Conservation (phyloP, 2,113 vertebrate species). For the Ia io region DNA sequence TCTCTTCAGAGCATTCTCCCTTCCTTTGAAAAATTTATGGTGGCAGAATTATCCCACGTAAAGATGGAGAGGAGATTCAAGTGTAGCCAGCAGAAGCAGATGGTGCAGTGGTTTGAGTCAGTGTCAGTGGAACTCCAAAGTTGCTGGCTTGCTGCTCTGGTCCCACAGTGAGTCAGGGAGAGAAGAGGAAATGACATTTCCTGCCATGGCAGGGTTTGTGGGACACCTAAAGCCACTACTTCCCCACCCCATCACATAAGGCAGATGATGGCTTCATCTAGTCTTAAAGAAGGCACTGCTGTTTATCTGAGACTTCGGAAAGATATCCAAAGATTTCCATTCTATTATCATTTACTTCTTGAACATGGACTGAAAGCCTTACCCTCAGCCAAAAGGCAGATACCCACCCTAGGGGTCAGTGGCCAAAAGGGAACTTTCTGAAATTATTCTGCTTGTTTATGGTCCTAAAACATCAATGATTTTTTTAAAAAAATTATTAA, state of each 20-base stretch:
- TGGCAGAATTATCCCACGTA: background rate
- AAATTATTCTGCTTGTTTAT: background rate
- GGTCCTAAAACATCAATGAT: background rate
- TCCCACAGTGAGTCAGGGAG: accelerated
- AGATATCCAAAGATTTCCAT: background rate
- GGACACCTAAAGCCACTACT: background rate
- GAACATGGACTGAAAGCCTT: background rate
- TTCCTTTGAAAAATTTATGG: background rate
- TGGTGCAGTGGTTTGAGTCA: background rate
- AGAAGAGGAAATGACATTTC: background rate
- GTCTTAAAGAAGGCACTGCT: background rate
- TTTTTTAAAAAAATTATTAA: background rate
- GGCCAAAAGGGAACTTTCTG: background rate
- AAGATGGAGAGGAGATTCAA: background rate
- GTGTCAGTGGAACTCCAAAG: background rate
- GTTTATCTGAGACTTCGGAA: background rate
- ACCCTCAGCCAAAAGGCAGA: background rate
- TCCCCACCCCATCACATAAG: too few species aligned
- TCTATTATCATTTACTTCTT: background rate
- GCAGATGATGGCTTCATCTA: background rate
- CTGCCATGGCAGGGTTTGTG: accelerated
- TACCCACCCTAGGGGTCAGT: background rate
- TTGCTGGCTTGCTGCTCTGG: background rate
- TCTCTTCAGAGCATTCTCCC: background rate
- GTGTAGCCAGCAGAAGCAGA: background rate